Conservation (phyloP, 2,797 vertebrate genomes). For the Trachops cirrhosus region DNA sequence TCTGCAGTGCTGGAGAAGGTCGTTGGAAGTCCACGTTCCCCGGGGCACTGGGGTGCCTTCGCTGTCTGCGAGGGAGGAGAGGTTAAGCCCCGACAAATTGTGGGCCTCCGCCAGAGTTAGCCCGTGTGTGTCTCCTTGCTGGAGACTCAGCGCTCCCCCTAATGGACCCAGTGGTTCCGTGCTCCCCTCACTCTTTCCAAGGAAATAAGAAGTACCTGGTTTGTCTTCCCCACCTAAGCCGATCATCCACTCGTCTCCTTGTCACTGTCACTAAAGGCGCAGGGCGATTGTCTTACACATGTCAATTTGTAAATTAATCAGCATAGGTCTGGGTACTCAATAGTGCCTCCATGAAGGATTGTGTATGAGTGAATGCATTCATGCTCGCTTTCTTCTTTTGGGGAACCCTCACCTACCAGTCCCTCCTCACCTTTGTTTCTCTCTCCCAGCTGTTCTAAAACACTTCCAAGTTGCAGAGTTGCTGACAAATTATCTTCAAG, state of each 20-base stretch:
- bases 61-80: background rate
- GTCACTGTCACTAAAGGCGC: background rate
- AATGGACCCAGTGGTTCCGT: background rate
- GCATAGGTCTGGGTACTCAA: background rate
- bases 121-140: background rate
- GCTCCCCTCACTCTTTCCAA: background rate
- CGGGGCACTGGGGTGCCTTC: background rate
- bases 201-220: background rate
- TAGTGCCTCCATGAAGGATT: background rate
- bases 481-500: background rate
- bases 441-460: background rate
- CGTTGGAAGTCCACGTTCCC: background rate
- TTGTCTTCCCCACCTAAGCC: background rate
- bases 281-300: background rate
- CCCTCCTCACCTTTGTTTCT: background rate
- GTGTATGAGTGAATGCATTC: background rate
- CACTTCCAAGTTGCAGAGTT: background rate
- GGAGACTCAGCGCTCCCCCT: constrained; percentile 23
- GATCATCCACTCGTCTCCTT: background rate
- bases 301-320: constrained; percentile 5
- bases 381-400: background rate
- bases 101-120: background rate
- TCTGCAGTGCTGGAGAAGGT: background rate
- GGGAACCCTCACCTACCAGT: background rate
- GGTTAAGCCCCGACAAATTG: background rate